Evolutionary conservation across 30 jellyfish, hydroid and myxozoan genomes (phyloP).

Genomic region (Morbakka virulenta): DNA sequence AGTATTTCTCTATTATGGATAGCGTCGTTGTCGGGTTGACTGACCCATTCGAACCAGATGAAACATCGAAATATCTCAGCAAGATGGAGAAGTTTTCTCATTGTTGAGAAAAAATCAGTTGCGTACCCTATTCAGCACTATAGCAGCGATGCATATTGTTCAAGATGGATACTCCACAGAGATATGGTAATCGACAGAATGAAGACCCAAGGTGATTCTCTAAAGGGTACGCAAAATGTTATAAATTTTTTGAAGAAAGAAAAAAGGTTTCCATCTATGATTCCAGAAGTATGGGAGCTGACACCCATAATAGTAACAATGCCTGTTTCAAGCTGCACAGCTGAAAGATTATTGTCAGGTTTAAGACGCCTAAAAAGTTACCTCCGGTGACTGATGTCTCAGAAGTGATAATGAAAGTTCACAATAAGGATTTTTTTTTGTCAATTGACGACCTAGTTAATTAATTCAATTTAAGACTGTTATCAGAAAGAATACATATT

Average conservation of each 20-base stretch:
- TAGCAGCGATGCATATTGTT: conserved; percentile 1
- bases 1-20: not conserved
- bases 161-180: conserved; percentile 30
- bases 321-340: conserved; percentile 57
- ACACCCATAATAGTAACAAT: conserved; percentile 18
- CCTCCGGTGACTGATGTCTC: conserved; percentile 41
- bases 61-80: conserved; percentile 34
- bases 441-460: no score
- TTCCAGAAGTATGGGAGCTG: conserved; percentile 42
- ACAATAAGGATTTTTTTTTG: no score
- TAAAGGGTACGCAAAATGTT: conserved; percentile 29
- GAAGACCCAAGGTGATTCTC: conserved; percentile 30
- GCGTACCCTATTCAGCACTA: conserved; percentile 26
- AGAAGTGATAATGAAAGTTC: no score
- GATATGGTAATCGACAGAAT: conserved; percentile 22
- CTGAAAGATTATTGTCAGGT: conserved; percentile 53
- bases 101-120: conserved; percentile 38
- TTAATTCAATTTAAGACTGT: no score
- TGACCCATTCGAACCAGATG: conserved; percentile 49
- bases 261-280: conserved; percentile 19
- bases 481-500: no score
- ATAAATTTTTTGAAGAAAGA: conserved; percentile 33
- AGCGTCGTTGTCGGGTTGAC: conserved; percentile 33
- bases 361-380: conserved; percentile 28
- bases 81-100: conserved; percentile 19